Percentiles rank a stretch among this genome's conserved stretches.
These are phyloP conservation scores for Scaptomyza reducta DNA, from an alignment of 2,888 invertebrate species.

Conservation along the genomic window DNA sequence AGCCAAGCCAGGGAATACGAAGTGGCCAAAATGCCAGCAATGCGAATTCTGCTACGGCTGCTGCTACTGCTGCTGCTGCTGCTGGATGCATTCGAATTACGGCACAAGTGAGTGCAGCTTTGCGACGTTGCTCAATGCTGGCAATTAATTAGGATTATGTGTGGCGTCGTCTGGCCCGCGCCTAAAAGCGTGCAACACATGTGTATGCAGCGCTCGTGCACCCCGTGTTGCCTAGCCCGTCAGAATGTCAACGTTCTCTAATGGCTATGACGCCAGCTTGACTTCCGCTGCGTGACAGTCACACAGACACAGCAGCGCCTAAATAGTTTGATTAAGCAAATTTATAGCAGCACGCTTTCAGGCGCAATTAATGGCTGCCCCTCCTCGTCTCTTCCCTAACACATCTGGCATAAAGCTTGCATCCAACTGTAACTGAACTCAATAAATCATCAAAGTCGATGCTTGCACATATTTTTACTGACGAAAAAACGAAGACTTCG, in stretches of 20 bases:
- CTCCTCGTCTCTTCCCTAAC: neutral
- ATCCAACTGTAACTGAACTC: conserved; percentile 37
- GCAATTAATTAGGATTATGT: conserved; percentile 81
- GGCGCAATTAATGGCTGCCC: conserved; percentile 60
- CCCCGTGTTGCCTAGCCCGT: neutral
- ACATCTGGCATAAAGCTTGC: conserved; percentile 12
- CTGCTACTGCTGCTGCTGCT: conserved; percentile 23
- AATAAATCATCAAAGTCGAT: conserved; percentile 63
- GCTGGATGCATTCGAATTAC: conserved; percentile 44
- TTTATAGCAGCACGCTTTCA: conserved; percentile 62
- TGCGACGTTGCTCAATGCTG: conserved; percentile 50
- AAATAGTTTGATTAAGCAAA: conserved; percentile 78
- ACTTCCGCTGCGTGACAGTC: conserved; percentile 65
- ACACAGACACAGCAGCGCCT: conserved; percentile 32
- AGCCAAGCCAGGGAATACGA: conserved; percentile 26
- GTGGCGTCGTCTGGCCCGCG: conserved; percentile 65
- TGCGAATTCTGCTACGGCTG: conserved; percentile 31
- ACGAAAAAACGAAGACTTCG: conserved; percentile 45
- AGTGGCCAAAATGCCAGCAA: conserved; percentile 18
- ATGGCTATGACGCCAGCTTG: conserved; percentile 59
- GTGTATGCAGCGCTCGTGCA: conserved; percentile 13
- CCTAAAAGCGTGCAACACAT: conserved; percentile 70
- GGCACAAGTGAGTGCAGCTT: conserved; percentile 46
- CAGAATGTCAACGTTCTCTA: conserved; percentile 23
- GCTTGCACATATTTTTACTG: conserved; percentile 63